Conservation (phyloP, 1,140 invertebrate species). For the Magallana ariakensis region DNA sequence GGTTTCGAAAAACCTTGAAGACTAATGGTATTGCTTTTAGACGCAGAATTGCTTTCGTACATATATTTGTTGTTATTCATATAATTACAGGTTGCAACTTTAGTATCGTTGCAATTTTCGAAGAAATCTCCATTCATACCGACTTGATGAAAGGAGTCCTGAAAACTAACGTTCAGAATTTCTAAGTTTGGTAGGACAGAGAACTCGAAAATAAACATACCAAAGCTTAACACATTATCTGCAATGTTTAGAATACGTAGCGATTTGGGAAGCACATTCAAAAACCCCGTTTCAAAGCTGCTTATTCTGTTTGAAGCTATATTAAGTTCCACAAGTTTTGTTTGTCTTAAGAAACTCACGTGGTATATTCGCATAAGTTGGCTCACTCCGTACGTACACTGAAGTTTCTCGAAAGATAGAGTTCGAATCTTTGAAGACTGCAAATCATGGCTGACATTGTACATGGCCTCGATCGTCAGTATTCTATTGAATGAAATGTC, state of each 20-base stretch:
- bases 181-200: not conserved
- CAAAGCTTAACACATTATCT: not conserved
- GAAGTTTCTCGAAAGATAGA: not conserved
- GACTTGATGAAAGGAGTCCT: not conserved
- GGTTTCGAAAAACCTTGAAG: too few relatives aligned
- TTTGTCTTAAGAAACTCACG: not conserved
- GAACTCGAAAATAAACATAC: not conserved
- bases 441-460: not conserved
- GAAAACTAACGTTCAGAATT: not conserved
- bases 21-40: not conserved
- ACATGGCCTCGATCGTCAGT: not conserved
- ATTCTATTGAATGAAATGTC: not conserved
- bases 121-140: not conserved
- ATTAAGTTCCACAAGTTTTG: not conserved
- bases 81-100: not conserved
- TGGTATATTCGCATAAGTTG: not conserved
- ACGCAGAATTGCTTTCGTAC: not conserved
- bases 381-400: constrained; percentile 17
- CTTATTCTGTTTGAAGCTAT: not conserved
- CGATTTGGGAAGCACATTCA: not conserved
- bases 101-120: not conserved
- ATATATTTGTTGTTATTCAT: not conserved
- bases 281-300: not conserved
- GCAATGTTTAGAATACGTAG: not conserved
- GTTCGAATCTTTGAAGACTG: not conserved